A percentile compares a stretch with the other conserved stretches of the same genome.
phyloP scores from a whole-genome alignment of 2,888 invertebrate species.

The Athrips mouffetella region DNA sequence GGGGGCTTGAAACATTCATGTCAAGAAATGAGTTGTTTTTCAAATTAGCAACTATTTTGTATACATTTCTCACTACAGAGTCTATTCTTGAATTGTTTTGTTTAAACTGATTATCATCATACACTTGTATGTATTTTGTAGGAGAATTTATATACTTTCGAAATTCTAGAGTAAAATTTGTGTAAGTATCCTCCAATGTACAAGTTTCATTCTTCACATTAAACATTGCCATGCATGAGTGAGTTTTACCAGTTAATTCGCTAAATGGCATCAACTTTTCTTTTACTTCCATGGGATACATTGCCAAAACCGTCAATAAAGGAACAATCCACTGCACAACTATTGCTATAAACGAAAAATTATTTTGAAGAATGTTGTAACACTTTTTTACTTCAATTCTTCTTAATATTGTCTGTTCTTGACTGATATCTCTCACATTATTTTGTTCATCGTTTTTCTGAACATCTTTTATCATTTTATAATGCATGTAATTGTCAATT shows the following conservation, averaged over 20 bases:
- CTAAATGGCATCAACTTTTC: constrained; percentile 35
- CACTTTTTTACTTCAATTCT: constrained; percentile 27
- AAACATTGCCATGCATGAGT: constrained; percentile 54
- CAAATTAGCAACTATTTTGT: constrained; percentile 49
- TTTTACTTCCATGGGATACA: constrained; percentile 59
- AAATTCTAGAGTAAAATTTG: constrained; percentile 38
- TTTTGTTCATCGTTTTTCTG: constrained; percentile 50
- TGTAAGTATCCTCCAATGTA: constrained; percentile 21
- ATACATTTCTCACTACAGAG: constrained; percentile 50
- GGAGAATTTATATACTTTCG: constrained; percentile 38
- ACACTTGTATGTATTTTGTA: constrained; percentile 44
- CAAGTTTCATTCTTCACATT: constrained; percentile 48
- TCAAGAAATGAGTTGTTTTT: constrained; percentile 40
- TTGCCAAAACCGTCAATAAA: constrained; percentile 48
- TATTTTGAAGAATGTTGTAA: constrained; percentile 41
- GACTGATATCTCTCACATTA: constrained; percentile 41
- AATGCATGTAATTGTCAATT: constrained; percentile 68
- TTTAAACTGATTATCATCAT: constrained; percentile 37
- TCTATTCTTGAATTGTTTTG: constrained; percentile 41
- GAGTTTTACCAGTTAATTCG: constrained; percentile 36
- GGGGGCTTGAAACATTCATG: constrained; percentile 39
- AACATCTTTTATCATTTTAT: constrained; percentile 48
- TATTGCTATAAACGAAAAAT: constrained; percentile 53
- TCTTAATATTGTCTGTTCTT: constrained; percentile 25
- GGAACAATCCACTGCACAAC: constrained; percentile 61